Conservation (phyloP, 2,113 vertebrate species). For the Spilogale gracilis region DNA sequence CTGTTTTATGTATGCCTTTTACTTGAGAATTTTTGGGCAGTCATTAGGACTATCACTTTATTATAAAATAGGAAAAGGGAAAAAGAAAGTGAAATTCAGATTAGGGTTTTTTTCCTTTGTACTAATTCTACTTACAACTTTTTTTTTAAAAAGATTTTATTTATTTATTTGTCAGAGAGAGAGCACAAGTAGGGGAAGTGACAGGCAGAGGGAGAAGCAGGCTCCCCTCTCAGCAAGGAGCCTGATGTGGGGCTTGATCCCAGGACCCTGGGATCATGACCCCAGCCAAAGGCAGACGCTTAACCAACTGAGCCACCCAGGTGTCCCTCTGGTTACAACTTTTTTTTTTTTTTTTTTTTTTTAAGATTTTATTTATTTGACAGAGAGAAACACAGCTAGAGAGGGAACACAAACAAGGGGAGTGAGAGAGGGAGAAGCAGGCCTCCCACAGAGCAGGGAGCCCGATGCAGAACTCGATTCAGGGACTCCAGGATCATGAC, state of each 20-base stretch:
- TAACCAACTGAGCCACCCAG: neutral
- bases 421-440: no score
- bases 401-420: no score
- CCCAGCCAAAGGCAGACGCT: neutral
- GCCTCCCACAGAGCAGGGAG: no score
- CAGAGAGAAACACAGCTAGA: no score
- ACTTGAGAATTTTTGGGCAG: neutral
- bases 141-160: neutral
- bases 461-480: no score
- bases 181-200: neutral
- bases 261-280: no score
- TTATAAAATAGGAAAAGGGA: neutral
- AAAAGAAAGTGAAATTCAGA: neutral
- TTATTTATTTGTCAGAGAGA: neutral
- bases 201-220: neutral
- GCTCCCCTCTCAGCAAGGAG: no score
- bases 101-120: neutral
- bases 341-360: no score
- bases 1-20: constrained; percentile 9
- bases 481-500: no score
- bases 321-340: neutral
- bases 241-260: no score
- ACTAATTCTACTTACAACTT: neutral
- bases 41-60: neutral
- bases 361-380: no score